These are phyloP conservation scores for Onychostruthus taczanowskii DNA, from an alignment of 2,113 vertebrate species.

Conservation along the genomic window DNA sequence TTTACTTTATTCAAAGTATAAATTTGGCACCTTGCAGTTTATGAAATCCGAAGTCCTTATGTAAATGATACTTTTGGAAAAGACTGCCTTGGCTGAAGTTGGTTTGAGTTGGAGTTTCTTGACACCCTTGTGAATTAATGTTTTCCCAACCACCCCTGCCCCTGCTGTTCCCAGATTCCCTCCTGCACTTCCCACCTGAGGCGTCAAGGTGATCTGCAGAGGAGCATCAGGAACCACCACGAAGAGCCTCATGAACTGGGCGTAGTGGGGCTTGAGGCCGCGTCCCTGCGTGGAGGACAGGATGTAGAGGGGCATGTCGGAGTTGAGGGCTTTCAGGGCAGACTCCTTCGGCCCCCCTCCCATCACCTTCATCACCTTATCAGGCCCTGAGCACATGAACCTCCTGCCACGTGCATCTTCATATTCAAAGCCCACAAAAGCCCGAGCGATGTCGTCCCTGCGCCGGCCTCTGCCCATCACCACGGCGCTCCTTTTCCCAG, in stretches of 20 bases:
- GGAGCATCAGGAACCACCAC: constrained; percentile 93
- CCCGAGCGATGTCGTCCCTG: constrained; percentile 90
- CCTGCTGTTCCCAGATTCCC: background rate
- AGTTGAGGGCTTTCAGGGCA: constrained; percentile 89
- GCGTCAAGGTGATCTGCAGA: constrained; percentile 88
- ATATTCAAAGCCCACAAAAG: constrained; percentile 97
- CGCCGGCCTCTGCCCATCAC: constrained; percentile 87
- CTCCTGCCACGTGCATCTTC: constrained; percentile 92
- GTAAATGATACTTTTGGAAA: background rate
- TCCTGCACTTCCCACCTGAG: constrained; percentile 81
- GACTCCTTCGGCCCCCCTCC: constrained; percentile 94
- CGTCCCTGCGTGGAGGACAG: constrained; percentile 91
- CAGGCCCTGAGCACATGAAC: constrained; percentile 94
- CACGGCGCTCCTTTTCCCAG: constrained; percentile 85
- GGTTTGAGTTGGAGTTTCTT: background rate
- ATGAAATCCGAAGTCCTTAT: background rate
- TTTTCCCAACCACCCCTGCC: background rate
- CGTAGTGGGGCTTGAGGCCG: constrained; percentile 91
- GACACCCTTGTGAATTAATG: accelerated
- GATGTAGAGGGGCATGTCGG: constrained; percentile 96
- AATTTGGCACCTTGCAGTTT: background rate
- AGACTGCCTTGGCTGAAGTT: background rate
- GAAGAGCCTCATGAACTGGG: constrained; percentile 92
- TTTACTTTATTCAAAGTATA: background rate
- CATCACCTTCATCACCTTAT: constrained; percentile 95